Evolutionary conservation across 1,140 invertebrate genomes (phyloP), one percentile per base, ranked within the genome.

Genomic region (Scaptodrosophila lebanonensis): DNA sequence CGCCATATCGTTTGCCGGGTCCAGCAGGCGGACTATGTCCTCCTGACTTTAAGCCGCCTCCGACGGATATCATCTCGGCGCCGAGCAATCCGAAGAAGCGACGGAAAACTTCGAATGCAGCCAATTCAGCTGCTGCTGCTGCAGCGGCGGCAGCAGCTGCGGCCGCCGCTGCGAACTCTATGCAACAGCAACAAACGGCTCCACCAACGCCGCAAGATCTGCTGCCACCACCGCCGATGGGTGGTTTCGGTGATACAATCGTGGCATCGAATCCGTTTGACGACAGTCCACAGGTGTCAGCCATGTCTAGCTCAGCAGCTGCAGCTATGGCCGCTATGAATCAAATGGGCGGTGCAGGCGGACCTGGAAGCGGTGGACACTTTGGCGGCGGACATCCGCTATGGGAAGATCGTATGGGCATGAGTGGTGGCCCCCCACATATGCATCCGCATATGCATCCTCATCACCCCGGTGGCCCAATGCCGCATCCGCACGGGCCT

Each of bases 221-320:
- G 82, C 87, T 96, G 57, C 89, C 94, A 52, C 95, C 95, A 17
- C 95, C 95, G 8, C 92, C 95, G 18, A 91, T 94, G 69, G 91
- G 93, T 32, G 94, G 94, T 43, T 97, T 95, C 88, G 95, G 95
- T 30, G 95, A 97, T 82, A 97, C 95, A 35, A 96, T 98, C 79
- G 92, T 97, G 57, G 96, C 95, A 25, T 96, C 94, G 47, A 98
- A 98, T 88, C 96, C 96, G 17, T 98, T 98, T 88, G 97, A 98
- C 88, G 97, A 98, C 79, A 95, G 93, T 7, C 94, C 95, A 15
- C 90, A 92, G 88, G 75, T 68, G 6, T 70, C 76, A 25, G 68
- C 72, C 5, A 84, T 86, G 75, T 83, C 83, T 2, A 84, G 71
- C 17, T 79, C 75, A 2, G 77, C 73, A 6, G 69, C 71, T 11